Percentiles rank a stretch among this genome's conserved stretches.
Conservation (phyloP, 1,140 invertebrate species). For the Heliconius nattereri region DNA sequence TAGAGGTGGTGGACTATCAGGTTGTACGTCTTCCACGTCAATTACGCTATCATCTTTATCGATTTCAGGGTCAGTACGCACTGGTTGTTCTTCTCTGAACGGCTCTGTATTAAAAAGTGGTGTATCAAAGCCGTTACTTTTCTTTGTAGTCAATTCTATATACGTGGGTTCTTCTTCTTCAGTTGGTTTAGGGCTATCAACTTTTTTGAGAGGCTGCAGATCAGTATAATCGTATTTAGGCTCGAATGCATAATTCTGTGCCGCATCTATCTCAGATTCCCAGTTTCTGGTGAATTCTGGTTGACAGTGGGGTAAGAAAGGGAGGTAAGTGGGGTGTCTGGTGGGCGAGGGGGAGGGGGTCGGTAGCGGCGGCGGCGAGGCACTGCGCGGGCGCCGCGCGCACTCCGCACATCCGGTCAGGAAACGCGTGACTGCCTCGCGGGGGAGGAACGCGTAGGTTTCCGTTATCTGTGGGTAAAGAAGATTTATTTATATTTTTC, state of each 20-base stretch:
- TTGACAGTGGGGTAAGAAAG: constrained; percentile 69
- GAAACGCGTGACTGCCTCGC: constrained; percentile 97
- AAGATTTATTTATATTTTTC: constrained; percentile 18
- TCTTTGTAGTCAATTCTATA: constrained; percentile 73
- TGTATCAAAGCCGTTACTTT: constrained; percentile 59
- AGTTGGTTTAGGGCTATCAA: constrained; percentile 64
- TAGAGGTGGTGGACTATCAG: constrained; percentile 58
- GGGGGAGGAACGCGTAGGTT: constrained; percentile 95
- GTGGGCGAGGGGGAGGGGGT: constrained; percentile 82
- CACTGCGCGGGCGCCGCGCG: constrained; percentile 91
- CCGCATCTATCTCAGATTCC: constrained; percentile 79
- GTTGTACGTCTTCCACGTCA: constrained; percentile 71
- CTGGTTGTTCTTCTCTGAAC: constrained; percentile 69
- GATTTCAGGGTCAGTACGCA: constrained; percentile 69
- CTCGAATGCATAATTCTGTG: constrained; percentile 71
- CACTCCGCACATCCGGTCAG: constrained; percentile 96
- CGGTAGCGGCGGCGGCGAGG: constrained; percentile 83
- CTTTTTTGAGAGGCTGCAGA: constrained; percentile 69
- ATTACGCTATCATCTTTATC: constrained; percentile 76
- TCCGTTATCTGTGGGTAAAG: constrained; percentile 92
- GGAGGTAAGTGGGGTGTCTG: constrained; percentile 73
- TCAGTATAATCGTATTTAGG: constrained; percentile 74
- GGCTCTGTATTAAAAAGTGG: constrained; percentile 60
- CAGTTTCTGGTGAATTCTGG: constrained; percentile 77
- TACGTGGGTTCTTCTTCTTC: constrained; percentile 74